Percentiles rank a stretch among this genome's conserved stretches.
These are phyloP conservation scores for Nautilus pompilius DNA, from an alignment of 1,140 invertebrate genomes.

Conservation along the genomic window DNA sequence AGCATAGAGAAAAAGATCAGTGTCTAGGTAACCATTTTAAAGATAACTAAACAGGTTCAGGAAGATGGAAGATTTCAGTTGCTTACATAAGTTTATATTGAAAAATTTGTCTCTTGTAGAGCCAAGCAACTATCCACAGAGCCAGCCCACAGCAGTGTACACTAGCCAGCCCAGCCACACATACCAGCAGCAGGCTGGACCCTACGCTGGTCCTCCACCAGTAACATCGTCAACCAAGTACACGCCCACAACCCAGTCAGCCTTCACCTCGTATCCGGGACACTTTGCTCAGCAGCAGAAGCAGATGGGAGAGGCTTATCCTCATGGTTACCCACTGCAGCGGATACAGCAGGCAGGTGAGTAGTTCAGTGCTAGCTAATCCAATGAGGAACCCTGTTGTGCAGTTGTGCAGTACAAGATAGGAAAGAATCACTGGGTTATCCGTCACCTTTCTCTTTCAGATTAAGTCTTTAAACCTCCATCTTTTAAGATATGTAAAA, in stretches of 20 bases:
- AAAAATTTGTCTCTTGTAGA: slow-evolving; percentile 16
- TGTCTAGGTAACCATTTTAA: too few relatives aligned
- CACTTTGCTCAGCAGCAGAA: slow-evolving; percentile 38
- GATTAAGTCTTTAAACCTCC: not conserved
- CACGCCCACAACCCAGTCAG: slow-evolving; percentile 28
- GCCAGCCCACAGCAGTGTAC: slow-evolving; percentile 14
- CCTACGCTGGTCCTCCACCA: slow-evolving; percentile 29
- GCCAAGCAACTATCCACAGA: slow-evolving; percentile 13
- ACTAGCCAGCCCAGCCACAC: slow-evolving; percentile 22
- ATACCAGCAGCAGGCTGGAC: slow-evolving; percentile 25
- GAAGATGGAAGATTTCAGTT: too few relatives aligned
- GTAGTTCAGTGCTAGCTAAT: not conserved
- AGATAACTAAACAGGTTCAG: too few relatives aligned
- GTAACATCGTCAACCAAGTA: slow-evolving; percentile 30
- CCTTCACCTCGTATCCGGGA: slow-evolving; percentile 44
- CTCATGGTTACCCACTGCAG: slow-evolving; percentile 34
- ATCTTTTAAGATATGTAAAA: not conserved
- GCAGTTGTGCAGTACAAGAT: too few relatives aligned
- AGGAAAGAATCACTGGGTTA: too few relatives aligned
- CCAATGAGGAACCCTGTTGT: too few relatives aligned
- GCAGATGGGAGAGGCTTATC: slow-evolving; percentile 21
- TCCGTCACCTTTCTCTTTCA: too few relatives aligned
- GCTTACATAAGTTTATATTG: too few relatives aligned
- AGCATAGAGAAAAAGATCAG: too few relatives aligned
- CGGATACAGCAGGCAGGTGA: slow-evolving; percentile 41